These are phyloP conservation scores for Gymnopithys bicolor DNA, from an alignment of 2,797 vertebrate genomes.

Conservation along the genomic window DNA sequence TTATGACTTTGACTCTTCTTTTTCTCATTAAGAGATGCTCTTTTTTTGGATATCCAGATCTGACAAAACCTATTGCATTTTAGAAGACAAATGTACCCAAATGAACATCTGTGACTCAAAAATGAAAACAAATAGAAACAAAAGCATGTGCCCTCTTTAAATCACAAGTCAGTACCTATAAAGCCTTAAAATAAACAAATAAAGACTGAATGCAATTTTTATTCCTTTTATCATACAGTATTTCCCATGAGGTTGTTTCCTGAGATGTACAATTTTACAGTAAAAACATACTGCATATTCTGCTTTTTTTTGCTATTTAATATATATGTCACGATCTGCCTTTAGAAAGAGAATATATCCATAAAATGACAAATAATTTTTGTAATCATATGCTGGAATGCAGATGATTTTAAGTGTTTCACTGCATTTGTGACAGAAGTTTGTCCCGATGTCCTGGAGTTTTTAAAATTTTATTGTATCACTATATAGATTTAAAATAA, in stretches of 20 bases:
- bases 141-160: neutral
- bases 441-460: neutral
- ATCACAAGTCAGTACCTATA: constrained; percentile 4
- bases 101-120: constrained; percentile 11
- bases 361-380: constrained; percentile 14
- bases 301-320: constrained; percentile 32
- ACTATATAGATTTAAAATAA: neutral
- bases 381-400: constrained; percentile 15
- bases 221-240: neutral
- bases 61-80: neutral
- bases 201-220: constrained; percentile 21
- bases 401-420: neutral
- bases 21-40: neutral
- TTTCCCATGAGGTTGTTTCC: constrained; percentile 27
- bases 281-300: neutral
- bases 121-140: constrained; percentile 32
- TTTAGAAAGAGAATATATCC: constrained; percentile 44
- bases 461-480: neutral
- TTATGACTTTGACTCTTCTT: neutral
- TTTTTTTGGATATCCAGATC: neutral
- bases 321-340: constrained; percentile 27
- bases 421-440: neutral
- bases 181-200: constrained; percentile 30
- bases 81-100: constrained; percentile 15
- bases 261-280: constrained; percentile 12